Evolutionary conservation across 2,797 vertebrate genomes (phyloP), one percentile per base, ranked within the genome.

Genomic region (Oreortyx pictus): DNA sequence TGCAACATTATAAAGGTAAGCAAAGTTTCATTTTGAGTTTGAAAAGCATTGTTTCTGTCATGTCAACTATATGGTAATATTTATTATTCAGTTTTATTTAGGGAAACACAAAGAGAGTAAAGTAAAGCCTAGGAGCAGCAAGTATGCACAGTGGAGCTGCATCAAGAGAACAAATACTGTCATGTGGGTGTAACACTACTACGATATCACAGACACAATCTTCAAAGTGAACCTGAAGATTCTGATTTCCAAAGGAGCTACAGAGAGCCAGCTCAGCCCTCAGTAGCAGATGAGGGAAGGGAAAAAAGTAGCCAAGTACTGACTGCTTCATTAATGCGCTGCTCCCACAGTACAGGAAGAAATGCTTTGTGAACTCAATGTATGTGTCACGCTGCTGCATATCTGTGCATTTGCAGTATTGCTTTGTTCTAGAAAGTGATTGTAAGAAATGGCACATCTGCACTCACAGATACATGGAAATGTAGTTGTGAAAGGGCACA

Each of bases 221-320:
- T 91, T 94, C 96, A 96, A 95, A 97, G 88, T 14, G 59, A 92
- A 80, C 39, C 54, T 73, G 91, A 87, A 94, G 85, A 95, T 94
- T 82, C 41, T 92, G 94, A 94, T 97, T 97, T 97, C 97, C 94
- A 96, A 97, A 97, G 97, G 94, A 98, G 84, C 94, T 98, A 95
- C 19, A 71, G 97, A 98, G 92, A 96, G 95, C 94, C 88, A 83
- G 94, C 88, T 97, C 98, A 98, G 98, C 96, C 97, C 95, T 97
- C 96, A 96, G 97, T 97, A 97, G 97, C 94, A 97, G 97, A 97
- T 95, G 96, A 93, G 95, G 77, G 95, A 92, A 97, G 94, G 96
- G 95, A 94, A 97, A 89, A 81, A 93, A 80, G 94, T 96, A 97
- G 91, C 88, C 10, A 2, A 66, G 73, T 95, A 91, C 86, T 87